phyloP scores from a whole-genome alignment of 2,797 vertebrate species.

The Babyrousa celebensis region DNA sequence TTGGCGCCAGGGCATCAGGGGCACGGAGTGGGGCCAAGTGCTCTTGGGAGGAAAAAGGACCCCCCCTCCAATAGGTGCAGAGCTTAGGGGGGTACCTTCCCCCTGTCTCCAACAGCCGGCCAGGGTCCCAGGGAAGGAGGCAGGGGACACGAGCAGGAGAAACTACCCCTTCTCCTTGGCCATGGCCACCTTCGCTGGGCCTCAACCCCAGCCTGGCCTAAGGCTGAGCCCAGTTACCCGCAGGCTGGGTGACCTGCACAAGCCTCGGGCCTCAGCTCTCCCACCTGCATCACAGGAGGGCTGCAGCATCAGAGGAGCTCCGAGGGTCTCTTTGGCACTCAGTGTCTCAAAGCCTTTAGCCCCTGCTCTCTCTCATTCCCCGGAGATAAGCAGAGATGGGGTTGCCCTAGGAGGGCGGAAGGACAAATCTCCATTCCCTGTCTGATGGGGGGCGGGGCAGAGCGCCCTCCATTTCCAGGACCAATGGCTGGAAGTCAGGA shows the following conservation, averaged over 20 bases:
- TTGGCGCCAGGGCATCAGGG: constrained; percentile 60
- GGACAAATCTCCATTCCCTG: not conserved
- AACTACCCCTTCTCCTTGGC: not conserved
- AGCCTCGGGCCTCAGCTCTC: not conserved
- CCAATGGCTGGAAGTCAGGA: not conserved
- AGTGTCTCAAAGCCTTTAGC: not conserved
- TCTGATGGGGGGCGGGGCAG: not conserved
- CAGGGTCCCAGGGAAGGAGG: not conserved
- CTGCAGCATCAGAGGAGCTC: not conserved
- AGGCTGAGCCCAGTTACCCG: not conserved
- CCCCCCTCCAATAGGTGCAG: not conserved
- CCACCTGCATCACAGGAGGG: not conserved
- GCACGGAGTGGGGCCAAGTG: not conserved
- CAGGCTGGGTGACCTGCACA: not conserved
- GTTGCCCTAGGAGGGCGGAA: not conserved
- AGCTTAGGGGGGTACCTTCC: not conserved
- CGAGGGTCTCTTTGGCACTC: not conserved
- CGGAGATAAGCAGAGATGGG: not conserved
- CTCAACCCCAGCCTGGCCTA: not conserved
- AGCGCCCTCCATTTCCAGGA: not conserved
- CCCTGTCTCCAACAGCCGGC: not conserved
- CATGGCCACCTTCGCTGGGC: not conserved
- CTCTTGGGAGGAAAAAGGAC: not conserved
- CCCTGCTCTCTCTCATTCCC: not conserved
- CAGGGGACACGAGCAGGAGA: not conserved